Evolutionary conservation across 2,797 vertebrate genomes (phyloP).

Genomic region (Myripristis murdjan): DNA sequence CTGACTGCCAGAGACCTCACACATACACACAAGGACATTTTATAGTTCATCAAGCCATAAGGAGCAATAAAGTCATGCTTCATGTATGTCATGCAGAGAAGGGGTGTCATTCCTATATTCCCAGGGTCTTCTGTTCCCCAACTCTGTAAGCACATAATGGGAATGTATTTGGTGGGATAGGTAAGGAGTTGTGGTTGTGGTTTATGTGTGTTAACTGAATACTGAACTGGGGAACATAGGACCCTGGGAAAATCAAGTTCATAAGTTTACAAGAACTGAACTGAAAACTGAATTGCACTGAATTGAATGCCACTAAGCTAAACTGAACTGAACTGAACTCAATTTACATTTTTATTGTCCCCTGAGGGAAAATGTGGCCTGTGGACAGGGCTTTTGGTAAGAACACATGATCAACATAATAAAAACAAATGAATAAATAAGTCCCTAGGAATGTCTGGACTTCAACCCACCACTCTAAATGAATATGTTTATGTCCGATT

Average conservation of each 20-base stretch:
- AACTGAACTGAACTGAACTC: constrained; percentile 30
- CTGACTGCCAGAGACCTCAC: background rate
- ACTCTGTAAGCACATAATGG: too few species aligned
- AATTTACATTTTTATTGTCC: constrained; percentile 21
- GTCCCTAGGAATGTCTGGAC: constrained; percentile 56
- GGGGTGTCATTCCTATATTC: too few species aligned
- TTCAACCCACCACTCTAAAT: background rate
- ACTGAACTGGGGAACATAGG: too few species aligned
- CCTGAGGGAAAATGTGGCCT: constrained; percentile 24
- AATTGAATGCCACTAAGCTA: constrained; percentile 7
- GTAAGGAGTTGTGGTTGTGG: too few species aligned
- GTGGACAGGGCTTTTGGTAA: constrained; percentile 36
- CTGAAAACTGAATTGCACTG: constrained; percentile 14
- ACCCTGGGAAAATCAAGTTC: too few species aligned
- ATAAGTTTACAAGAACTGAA: too few species aligned
- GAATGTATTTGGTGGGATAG: too few species aligned
- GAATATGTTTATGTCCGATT: constrained; percentile 47
- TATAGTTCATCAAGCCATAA: constrained; percentile 22
- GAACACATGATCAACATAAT: constrained; percentile 48
- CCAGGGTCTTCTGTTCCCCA: too few species aligned
- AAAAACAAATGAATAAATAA: constrained; percentile 55
- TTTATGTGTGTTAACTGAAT: too few species aligned
- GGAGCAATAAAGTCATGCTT: constrained; percentile 41
- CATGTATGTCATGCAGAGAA: constrained; percentile 17
- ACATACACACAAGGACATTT: constrained; percentile 14